A percentile compares a stretch with the other conserved stretches of the same genome.
phyloP scores from a whole-genome alignment of 1,140 invertebrate genomes.

The Bacillus rossius region DNA sequence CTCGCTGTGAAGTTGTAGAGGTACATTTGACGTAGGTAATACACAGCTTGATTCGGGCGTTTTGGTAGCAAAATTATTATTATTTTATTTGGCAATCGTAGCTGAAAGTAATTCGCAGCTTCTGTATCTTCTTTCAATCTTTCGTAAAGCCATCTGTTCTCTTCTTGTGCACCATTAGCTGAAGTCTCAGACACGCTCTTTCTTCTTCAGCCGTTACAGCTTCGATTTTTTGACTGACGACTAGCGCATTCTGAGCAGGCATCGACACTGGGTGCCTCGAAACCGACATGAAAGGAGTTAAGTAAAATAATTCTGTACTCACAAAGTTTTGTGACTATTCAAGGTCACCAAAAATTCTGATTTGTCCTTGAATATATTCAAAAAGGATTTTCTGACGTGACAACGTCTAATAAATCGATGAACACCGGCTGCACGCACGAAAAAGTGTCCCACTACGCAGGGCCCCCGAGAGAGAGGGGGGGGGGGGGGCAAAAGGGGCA shows the following conservation, averaged over 20 bases:
- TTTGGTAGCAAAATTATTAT: background rate
- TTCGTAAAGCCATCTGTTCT: background rate
- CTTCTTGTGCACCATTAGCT: background rate
- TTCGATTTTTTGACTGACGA: background rate
- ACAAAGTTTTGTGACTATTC: no score
- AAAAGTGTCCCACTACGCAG: no score
- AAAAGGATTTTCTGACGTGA: no score
- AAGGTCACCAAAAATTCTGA: no score
- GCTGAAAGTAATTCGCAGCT: background rate
- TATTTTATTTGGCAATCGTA: background rate
- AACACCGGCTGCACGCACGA: no score
- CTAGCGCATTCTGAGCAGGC: background rate
- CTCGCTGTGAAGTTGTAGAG: conserved; percentile 3
- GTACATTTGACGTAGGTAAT: background rate
- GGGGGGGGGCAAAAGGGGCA: no score
- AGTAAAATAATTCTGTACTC: conserved; percentile 1
- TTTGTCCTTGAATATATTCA: no score
- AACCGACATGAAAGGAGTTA: background rate
- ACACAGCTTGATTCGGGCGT: background rate
- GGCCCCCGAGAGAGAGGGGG: no score
- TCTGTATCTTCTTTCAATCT: conserved; percentile 1
- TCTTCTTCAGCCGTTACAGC: background rate
- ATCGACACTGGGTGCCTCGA: background rate
- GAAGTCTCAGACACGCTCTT: no score
- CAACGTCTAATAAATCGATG: no score